Percentiles rank a stretch among this genome's conserved stretches.
phyloP scores from a whole-genome alignment of 2,888 invertebrate genomes.

The Sympetrum striolatum region DNA sequence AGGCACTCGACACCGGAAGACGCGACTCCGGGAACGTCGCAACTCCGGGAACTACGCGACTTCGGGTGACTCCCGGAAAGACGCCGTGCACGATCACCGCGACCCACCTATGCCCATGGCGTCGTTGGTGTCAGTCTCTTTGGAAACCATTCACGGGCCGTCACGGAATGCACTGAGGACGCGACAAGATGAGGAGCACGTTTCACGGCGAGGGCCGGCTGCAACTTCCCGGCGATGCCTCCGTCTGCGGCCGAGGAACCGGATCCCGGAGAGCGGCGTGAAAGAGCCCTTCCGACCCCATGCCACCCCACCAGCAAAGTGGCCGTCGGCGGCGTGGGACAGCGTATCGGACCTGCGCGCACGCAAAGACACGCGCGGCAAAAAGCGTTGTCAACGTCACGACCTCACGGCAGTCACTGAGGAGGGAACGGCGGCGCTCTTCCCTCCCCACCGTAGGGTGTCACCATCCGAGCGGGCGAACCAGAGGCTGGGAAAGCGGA shows the following conservation, averaged over 20 bases:
- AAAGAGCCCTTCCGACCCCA: not conserved
- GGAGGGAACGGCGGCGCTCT: not conserved
- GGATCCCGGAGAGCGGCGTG: not conserved
- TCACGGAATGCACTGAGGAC: not conserved
- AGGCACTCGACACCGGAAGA: not conserved
- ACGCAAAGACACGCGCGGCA: not conserved
- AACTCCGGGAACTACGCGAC: not conserved
- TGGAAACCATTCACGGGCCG: conserved; percentile 42
- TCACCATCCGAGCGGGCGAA: conserved; percentile 8
- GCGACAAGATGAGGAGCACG: not conserved
- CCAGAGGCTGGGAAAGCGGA: not conserved
- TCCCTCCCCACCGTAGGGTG: not conserved
- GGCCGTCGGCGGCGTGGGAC: not conserved
- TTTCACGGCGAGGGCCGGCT: not conserved
- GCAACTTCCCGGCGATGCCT: not conserved
- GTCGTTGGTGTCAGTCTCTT: conserved; percentile 38
- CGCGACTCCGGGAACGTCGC: not conserved
- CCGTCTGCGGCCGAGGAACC: not conserved
- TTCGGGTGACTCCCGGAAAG: not conserved
- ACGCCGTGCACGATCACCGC: not conserved
- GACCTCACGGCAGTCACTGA: conserved; percentile 32
- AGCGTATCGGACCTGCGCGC: not conserved
- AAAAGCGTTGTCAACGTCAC: not conserved
- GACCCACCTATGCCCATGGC: conserved; percentile 44
- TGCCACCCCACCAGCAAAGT: not conserved